Percentiles rank a stretch among this genome's conserved stretches.
phyloP scores from a whole-genome alignment of 2,113 vertebrate genomes.

The Indicator indicator region DNA sequence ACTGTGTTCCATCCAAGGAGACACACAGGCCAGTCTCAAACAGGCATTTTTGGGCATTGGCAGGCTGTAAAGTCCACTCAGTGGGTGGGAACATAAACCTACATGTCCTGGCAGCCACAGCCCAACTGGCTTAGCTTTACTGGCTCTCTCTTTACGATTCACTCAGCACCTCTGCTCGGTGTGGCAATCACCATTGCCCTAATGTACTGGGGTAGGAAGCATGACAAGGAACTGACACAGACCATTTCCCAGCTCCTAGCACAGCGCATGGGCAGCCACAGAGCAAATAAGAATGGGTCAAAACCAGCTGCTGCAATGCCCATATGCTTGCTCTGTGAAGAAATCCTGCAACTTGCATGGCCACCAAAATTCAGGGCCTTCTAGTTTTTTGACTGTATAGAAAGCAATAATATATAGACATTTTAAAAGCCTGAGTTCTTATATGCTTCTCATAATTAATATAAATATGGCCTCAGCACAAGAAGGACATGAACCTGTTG shows the following conservation, averaged over 20 bases:
- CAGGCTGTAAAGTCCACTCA: background rate
- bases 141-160: background rate
- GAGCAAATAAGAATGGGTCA: background rate
- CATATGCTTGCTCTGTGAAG: background rate
- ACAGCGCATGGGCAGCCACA: background rate
- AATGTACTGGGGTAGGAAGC: rapidly evolving
- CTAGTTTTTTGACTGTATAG: background rate
- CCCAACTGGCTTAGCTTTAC: background rate
- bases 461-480: background rate
- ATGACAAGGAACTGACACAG: background rate
- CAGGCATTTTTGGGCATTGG: background rate
- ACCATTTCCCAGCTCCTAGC: background rate
- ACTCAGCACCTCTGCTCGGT: rapidly evolving
- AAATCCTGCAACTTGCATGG: background rate
- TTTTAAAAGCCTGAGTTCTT: background rate
- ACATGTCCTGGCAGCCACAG: background rate
- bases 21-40: background rate
- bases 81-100: background rate
- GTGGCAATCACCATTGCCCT: rapidly evolving
- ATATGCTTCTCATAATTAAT: background rate
- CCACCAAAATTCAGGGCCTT: background rate
- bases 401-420: background rate
- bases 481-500: too few species aligned
- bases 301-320: background rate
- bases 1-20: background rate